These are phyloP conservation scores for Megatriorchis doriae DNA, from an alignment of 2,113 vertebrate genomes.

Conservation along the genomic window DNA sequence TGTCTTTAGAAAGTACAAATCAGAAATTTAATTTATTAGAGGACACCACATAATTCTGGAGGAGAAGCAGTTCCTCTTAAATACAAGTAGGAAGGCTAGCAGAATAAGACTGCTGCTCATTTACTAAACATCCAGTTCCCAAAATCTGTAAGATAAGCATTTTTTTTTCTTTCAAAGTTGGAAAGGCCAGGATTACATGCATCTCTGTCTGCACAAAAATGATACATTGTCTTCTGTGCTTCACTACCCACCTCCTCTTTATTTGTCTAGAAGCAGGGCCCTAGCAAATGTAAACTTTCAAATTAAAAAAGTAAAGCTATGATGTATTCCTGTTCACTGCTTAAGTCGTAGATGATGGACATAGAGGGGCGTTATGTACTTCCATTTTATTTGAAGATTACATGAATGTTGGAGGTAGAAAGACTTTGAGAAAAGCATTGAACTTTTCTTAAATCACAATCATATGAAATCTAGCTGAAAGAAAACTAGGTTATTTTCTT, in stretches of 20 bases:
- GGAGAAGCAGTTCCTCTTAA: background rate
- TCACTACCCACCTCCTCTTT: background rate
- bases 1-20: background rate
- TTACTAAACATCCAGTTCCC: background rate
- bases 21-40: background rate
- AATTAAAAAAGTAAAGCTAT: background rate
- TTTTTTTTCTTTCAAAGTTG: background rate
- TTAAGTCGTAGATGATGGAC: background rate
- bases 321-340: background rate
- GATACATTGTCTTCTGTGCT: background rate
- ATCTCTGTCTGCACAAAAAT: background rate
- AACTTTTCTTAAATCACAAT: background rate
- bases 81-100: background rate
- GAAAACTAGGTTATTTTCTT: slow-evolving; percentile 5
- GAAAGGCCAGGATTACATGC: background rate
- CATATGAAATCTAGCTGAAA: background rate
- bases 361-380: background rate
- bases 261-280: background rate
- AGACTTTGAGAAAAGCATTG: background rate
- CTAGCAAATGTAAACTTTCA: background rate
- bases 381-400: background rate
- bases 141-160: background rate
- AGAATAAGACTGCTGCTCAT: background rate
- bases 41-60: background rate
- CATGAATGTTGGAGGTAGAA: background rate